These are phyloP conservation scores for Lycopodina hypogea DNA, from an alignment of 37 sponge, comb jelly and placozoan genomes.

Conservation along the genomic window DNA sequence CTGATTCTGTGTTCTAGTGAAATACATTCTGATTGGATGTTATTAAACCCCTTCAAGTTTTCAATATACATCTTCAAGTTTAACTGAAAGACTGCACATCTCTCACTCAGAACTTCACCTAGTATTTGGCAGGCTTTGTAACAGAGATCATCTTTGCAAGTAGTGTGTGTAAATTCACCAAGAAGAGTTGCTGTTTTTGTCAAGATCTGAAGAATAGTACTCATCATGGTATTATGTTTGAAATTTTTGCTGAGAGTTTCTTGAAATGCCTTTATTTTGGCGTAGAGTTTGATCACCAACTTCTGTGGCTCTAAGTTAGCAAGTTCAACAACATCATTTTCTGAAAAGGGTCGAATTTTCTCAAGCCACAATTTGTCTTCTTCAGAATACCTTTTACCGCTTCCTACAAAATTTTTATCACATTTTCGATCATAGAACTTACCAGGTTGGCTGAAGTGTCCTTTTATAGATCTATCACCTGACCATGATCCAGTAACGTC, in stretches of 20 bases:
- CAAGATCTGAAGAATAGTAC: constrained; percentile 9
- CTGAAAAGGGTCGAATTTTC: not conserved
- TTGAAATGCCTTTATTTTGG: constrained; percentile 21
- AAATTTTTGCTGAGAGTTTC: not conserved
- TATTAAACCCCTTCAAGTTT: not conserved
- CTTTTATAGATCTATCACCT: too few relatives aligned
- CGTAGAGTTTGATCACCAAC: not conserved
- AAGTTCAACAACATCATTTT: not conserved
- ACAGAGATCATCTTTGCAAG: not conserved
- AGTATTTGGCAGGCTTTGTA: constrained; percentile 31
- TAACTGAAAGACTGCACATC: constrained; percentile 54
- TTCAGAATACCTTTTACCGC: too few relatives aligned
- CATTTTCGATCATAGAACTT: too few relatives aligned
- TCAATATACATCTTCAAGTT: constrained; percentile 12
- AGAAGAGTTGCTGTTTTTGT: not conserved
- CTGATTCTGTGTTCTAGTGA: not conserved
- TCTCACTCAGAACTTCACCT: constrained; percentile 50
- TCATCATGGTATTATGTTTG: not conserved
- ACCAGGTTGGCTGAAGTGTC: too few relatives aligned
- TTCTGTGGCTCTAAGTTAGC: not conserved
- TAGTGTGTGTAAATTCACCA: not conserved
- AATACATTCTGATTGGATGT: not conserved
- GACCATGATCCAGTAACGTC: too few relatives aligned
- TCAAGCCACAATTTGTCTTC: not conserved
- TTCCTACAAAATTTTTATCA: too few relatives aligned